Evolutionary conservation across 2,113 vertebrate species (phyloP), one percentile per base, ranked within the genome.

Genomic region (Hemiprocne comata): DNA sequence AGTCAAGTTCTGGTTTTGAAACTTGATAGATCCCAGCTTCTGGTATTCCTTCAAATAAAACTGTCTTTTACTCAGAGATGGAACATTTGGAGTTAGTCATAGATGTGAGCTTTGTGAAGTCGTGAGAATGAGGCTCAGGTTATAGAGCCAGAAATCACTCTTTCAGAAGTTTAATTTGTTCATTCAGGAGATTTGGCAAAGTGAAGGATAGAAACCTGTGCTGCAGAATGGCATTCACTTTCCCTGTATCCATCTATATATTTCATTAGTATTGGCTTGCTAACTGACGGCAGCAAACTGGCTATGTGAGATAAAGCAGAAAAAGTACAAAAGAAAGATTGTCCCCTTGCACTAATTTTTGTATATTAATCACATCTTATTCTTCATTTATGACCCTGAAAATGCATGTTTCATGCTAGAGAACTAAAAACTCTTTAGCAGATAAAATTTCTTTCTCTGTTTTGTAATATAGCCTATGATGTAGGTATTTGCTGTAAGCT

Each of bases 31-130:
- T 93, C 64, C 60, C 61, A 94, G 86, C 77, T 83, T 84, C 94
- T 93, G 90, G 92, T 95, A 94, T 96, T 96, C 72, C 90, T 96
- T 95, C 93, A 94, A 90, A 93, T 93, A 89, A 95, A 96, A 94
- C 87, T 93, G 85, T 94, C 92, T 91, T 93, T 72, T 83, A 60
- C 96, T 80, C 31, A n/a, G 88, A 81, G 85, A 84, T 48, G 42
- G 75, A 90, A 92, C 90, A 81, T 93, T 94, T 92, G 91, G 94
- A 94, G 57, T 78, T 94, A 87, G 93, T 92, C 91, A 81, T 78
- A 91, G 92, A 93, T 61, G 79, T 64, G 79, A 92, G 93, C 85
- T 86, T 90, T 93, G 85, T 71, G 83, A 92, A 86, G 86, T 24
- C 89, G 87, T 1, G 42, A 93, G 91, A 90, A 82, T 21, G 73